phyloP scores from a whole-genome alignment of 30 jellyfish, hydroid and myxozoan species.

The Hydractinia echinata region DNA sequence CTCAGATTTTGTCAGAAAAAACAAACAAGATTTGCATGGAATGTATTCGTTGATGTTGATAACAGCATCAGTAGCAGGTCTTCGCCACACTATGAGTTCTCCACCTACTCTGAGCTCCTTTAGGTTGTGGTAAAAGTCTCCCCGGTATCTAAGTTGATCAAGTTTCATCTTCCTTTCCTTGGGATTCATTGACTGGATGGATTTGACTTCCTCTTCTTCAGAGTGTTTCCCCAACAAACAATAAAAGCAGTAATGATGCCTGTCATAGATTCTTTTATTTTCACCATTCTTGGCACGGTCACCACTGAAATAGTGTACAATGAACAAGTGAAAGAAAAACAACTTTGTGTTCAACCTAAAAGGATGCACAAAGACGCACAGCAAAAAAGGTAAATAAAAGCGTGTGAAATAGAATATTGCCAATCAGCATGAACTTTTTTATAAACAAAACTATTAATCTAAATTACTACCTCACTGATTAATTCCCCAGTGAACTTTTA shows the following conservation, averaged over 20 bases:
- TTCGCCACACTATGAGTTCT: slow-evolving; percentile 15
- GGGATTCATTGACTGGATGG: background rate
- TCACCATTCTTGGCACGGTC: too few relatives aligned
- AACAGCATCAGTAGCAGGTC: background rate
- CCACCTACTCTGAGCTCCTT: slow-evolving; percentile 15
- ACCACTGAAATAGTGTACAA: too few relatives aligned
- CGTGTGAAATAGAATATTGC: too few relatives aligned
- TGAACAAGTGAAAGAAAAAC: too few relatives aligned
- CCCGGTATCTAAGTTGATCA: background rate
- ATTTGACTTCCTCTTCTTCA: slow-evolving; percentile 3
- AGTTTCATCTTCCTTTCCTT: background rate
- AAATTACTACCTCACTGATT: too few relatives aligned
- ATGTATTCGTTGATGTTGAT: background rate
- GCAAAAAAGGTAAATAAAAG: too few relatives aligned
- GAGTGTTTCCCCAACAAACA: background rate
- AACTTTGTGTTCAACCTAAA: too few relatives aligned
- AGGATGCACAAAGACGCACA: too few relatives aligned
- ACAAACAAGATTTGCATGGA: slow-evolving; percentile 22
- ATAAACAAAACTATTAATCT: too few relatives aligned
- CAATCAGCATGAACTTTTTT: too few relatives aligned
- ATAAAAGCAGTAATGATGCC: slow-evolving; percentile 7
- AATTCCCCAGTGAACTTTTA: too few relatives aligned
- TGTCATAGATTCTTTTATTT: slow-evolving; percentile 14
- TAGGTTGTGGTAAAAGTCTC: slow-evolving; percentile 15
- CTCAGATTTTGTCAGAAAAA: background rate